These are phyloP conservation scores for Alca torda DNA, from an alignment of 2,797 vertebrate species.

Conservation along the genomic window DNA sequence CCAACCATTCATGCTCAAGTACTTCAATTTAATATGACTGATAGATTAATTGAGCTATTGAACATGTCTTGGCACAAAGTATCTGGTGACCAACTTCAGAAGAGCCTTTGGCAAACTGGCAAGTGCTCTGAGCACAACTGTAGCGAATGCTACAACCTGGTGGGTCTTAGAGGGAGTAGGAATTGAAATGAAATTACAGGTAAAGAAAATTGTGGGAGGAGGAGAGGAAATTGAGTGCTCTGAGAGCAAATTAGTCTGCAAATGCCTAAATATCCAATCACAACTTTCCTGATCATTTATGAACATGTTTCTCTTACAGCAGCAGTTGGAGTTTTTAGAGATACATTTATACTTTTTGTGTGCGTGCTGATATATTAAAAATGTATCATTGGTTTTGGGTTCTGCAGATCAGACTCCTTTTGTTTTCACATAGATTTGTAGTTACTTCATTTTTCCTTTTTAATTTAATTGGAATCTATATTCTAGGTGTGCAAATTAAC, in stretches of 20 bases:
- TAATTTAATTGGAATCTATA: background rate
- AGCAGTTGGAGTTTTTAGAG: background rate
- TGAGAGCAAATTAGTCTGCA: background rate
- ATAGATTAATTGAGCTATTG: slow-evolving; percentile 28
- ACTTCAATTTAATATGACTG: background rate
- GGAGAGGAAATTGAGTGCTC: slow-evolving; percentile 9
- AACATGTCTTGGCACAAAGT: background rate
- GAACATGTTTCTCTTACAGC: background rate
- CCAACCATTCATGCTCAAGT: background rate
- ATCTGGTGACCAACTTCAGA: background rate
- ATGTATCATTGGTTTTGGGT: background rate
- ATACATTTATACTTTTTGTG: background rate
- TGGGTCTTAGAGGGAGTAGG: background rate
- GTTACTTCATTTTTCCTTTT: background rate
- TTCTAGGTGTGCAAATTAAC: background rate
- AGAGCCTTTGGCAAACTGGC: slow-evolving; percentile 5
- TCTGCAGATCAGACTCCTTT: background rate
- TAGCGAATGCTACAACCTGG: background rate
- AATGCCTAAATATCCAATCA: background rate
- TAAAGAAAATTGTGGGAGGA: slow-evolving; percentile 14
- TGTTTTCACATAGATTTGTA: background rate
- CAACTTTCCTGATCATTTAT: background rate
- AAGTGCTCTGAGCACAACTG: background rate
- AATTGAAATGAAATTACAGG: slow-evolving; percentile 15
- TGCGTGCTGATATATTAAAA: background rate